Conservation (phyloP, 2,113 vertebrate species). For the Lipophrys pholis region DNA sequence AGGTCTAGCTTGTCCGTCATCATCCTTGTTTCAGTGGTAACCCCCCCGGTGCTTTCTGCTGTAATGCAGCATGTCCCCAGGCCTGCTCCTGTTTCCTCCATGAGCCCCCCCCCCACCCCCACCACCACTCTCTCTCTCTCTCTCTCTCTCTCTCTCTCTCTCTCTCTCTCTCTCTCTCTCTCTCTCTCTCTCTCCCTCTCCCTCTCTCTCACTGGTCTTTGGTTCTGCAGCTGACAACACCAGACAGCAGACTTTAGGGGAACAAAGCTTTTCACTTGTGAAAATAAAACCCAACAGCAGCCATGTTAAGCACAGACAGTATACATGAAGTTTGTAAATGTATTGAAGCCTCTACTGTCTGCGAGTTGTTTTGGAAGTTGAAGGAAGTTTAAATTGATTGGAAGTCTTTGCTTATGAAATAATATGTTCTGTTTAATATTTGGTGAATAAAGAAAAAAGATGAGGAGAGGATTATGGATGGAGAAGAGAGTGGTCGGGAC, state of each 20-base stretch:
- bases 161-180: too few relatives aligned
- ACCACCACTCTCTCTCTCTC: too few relatives aligned
- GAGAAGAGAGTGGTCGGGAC: conserved; percentile 54
- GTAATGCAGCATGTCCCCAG: conserved; percentile 52
- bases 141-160: too few relatives aligned
- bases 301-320: conserved; percentile 13
- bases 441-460: conserved; percentile 25
- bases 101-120: too few relatives aligned
- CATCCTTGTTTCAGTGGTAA: conserved; percentile 64
- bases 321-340: conserved; percentile 26
- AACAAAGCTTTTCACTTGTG: conserved; percentile 11
- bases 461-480: conserved; percentile 23
- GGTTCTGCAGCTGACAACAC: conserved; percentile 38
- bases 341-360: not conserved
- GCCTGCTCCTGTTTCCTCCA: conserved; percentile 61
- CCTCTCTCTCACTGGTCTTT: conserved; percentile 16
- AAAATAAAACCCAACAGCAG: conserved; percentile 15
- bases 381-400: not conserved
- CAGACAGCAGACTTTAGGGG: conserved; percentile 30
- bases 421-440: not conserved
- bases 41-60: conserved; percentile 58
- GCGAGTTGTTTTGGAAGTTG: conserved; percentile 4
- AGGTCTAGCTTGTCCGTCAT: conserved; percentile 67
- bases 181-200: too few relatives aligned
- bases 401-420: not conserved